Conservation (phyloP, 2,113 vertebrate species). For the Microcebus lehilahytsara region DNA sequence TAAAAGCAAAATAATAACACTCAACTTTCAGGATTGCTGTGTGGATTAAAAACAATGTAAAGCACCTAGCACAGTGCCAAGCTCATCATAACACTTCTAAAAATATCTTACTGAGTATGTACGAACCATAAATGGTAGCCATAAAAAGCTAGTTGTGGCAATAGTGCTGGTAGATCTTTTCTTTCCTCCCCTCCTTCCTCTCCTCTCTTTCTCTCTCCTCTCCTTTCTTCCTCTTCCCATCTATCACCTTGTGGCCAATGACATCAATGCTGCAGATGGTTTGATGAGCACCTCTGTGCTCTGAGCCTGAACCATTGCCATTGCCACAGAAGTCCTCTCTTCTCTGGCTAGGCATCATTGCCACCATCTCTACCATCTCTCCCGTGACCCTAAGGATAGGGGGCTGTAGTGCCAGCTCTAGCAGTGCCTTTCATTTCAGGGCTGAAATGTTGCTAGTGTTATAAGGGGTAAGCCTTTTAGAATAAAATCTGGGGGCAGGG, state of each 20-base stretch:
- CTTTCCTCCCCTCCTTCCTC: neutral
- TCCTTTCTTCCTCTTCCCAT: neutral
- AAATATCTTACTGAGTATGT: neutral
- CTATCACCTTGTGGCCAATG: neutral
- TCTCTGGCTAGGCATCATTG: neutral
- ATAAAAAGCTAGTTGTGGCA: neutral
- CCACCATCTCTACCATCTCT: neutral
- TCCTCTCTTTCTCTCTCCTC: neutral
- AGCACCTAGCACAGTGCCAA: neutral
- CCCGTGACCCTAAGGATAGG: neutral
- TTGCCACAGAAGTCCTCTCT: neutral
- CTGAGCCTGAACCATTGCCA: neutral
- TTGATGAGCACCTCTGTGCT: neutral
- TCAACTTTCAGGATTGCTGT: neutral
- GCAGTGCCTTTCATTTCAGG: neutral
- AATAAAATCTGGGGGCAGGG: neutral
- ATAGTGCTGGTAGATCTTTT: neutral
- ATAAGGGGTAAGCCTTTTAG: neutral
- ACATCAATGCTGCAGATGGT: neutral
- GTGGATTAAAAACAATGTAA: neutral
- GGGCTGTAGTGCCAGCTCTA: neutral
- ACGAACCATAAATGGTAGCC: neutral
- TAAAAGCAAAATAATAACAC: neutral
- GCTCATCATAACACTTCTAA: neutral
- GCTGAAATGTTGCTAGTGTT: neutral